These are phyloP conservation scores for Graptemys geographica DNA, from an alignment of 2,797 vertebrate species.

Conservation along the genomic window DNA sequence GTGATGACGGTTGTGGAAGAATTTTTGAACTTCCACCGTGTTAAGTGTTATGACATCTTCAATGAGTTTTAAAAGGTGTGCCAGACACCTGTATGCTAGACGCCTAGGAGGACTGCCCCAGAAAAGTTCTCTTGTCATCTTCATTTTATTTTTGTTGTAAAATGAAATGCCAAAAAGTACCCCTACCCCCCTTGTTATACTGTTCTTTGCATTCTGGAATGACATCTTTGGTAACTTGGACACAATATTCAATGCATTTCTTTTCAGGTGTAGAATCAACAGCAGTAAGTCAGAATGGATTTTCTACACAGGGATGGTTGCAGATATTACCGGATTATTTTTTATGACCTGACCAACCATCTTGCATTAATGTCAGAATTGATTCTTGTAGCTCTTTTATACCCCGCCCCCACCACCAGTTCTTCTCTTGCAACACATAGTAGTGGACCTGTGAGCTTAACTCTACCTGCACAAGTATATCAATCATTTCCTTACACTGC, in stretches of 20 bases:
- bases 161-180: neutral
- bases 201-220: neutral
- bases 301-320: neutral
- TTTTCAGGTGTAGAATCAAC: neutral
- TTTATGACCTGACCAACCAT: neutral
- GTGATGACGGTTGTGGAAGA: neutral
- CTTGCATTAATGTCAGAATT: neutral
- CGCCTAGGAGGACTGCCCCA: neutral
- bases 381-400: neutral
- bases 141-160: accelerated
- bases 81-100: neutral
- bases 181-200: neutral
- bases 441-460: accelerated
- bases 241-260: neutral
- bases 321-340: neutral
- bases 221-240: neutral
- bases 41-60: neutral
- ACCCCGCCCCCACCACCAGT: neutral
- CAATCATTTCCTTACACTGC: neutral
- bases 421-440: neutral
- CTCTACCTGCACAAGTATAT: neutral
- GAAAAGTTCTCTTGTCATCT: neutral
- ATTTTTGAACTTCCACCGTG: neutral
- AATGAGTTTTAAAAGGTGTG: neutral
- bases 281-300: neutral